Percentiles rank a stretch among this genome's conserved stretches.
phyloP scores from a whole-genome alignment of 2,888 invertebrate species.

The Slavum lentiscoides region DNA sequence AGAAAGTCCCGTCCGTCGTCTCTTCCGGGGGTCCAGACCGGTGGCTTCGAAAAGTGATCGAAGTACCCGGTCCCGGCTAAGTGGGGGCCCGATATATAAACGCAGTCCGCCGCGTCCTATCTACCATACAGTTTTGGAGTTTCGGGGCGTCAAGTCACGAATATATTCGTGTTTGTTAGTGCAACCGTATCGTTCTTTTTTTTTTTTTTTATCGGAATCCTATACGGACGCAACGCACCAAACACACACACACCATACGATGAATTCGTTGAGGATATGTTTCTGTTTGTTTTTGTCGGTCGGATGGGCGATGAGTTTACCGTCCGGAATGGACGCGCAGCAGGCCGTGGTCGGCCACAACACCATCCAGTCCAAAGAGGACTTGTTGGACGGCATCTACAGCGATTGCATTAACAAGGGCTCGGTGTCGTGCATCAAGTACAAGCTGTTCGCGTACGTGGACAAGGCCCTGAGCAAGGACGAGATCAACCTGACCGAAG shows the following conservation, averaged over 20 bases:
- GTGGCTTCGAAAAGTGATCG: slow-evolving; percentile 40
- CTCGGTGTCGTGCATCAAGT: slow-evolving; percentile 81
- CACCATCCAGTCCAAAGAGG: slow-evolving; percentile 70
- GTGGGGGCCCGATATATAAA: slow-evolving; percentile 52
- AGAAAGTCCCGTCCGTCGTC: slow-evolving; percentile 45
- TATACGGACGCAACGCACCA: no score
- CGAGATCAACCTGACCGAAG: slow-evolving; percentile 77
- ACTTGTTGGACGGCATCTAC: slow-evolving; percentile 76
- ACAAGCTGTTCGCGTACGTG: slow-evolving; percentile 83
- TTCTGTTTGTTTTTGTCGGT: slow-evolving; percentile 30
- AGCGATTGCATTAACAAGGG: slow-evolving; percentile 80
- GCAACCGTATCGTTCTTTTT: no score
- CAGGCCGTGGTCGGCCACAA: slow-evolving; percentile 58
- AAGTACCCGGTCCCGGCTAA: background rate
- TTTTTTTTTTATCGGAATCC: no score
- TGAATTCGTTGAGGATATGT: slow-evolving; percentile 40
- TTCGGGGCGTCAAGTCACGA: slow-evolving; percentile 36
- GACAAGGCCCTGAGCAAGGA: slow-evolving; percentile 82
- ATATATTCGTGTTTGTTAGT: no score
- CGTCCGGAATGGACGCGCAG: slow-evolving; percentile 48
- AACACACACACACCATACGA: slow-evolving; percentile 5
- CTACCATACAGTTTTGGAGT: slow-evolving; percentile 46
- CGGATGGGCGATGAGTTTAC: slow-evolving; percentile 2
- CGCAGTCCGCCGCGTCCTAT: slow-evolving; percentile 11
- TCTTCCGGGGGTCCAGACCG: slow-evolving; percentile 52